Conservation (phyloP, 2,797 vertebrate genomes). For the Lepus townsendii region DNA sequence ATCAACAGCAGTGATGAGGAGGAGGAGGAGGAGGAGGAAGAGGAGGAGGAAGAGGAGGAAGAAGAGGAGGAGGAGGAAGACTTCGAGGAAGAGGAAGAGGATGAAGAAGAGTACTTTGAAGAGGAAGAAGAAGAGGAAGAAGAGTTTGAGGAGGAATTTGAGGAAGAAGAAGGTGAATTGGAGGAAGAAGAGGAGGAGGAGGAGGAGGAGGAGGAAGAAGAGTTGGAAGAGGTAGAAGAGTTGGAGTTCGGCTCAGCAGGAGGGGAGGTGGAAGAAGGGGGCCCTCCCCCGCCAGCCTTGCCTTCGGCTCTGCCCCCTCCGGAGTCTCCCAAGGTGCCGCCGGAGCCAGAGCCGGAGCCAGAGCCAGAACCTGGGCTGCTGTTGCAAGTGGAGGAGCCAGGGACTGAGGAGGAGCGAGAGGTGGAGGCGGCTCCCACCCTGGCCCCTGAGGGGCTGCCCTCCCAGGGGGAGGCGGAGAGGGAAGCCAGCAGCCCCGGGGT, state of each 20-base stretch:
- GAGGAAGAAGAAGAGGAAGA: conserved; percentile 91
- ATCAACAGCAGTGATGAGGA: conserved; percentile 96
- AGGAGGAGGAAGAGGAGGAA: conserved; percentile 86
- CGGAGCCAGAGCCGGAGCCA: conserved; percentile 53
- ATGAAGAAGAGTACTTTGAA: conserved; percentile 89
- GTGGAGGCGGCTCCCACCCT: neutral
- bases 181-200: conserved; percentile 87
- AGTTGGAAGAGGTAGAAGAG: conserved; percentile 90
- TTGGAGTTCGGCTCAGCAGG: conserved; percentile 90
- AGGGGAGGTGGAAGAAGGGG: conserved; percentile 87
- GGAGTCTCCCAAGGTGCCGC: conserved; percentile 68
- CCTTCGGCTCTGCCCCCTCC: conserved; percentile 66
- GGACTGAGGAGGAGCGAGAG: conserved; percentile 35
- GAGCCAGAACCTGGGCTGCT: conserved; percentile 75
- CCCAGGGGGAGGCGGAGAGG: conserved; percentile 66
- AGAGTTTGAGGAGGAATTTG: conserved; percentile 90
- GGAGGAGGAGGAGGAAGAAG: conserved; percentile 86
- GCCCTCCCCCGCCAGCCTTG: conserved; percentile 65
- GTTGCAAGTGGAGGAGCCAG: conserved; percentile 77
- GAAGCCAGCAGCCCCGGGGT: neutral
- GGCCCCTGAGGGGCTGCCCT: conserved; percentile 53
- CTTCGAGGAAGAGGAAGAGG: conserved; percentile 88
- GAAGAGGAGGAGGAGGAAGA: conserved; percentile 88
- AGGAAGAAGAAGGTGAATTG: conserved; percentile 89
- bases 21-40: conserved; percentile 93